Base-by-base conservation (phyloP, 2,797 vertebrate genomes). In the Semotilus atromaculatus region DNA sequence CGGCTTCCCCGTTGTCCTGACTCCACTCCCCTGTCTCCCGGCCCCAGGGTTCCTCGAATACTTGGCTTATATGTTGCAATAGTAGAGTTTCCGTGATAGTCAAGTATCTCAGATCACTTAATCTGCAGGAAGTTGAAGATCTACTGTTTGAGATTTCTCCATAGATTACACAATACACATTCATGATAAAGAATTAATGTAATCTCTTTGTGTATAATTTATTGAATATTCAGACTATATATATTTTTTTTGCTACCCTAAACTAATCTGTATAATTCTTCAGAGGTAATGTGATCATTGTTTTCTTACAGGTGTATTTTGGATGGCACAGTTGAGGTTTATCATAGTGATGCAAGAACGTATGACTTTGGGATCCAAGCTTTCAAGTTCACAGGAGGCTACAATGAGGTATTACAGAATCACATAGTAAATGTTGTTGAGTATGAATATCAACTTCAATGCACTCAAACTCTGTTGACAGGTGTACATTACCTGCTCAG, bases 401-500 rank as follows among this genome's bases (percentile, higher is more conserved):
- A 72, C 78, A 89, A 94, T 16, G 89, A 95, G 93, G 95, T 95
- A 89, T 85, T 7, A 19, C 5, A 62, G 38, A 82, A 45, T 45
- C 21, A 62, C 4, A 43, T 19, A 10, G 3, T 29, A 18, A 31
- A 62, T 62, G 14, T 9, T 31, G 26, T 3, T 58, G 26, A 82
- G 53, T 10, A 60, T 48, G 34, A 81, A 29, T 2, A 45, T 82
- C 31, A 21, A 64, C 38, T 34, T 53, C n/a, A 48, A 58, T 19
- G 26, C 16, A 60, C n/a, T 53, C 40, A 43, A 43, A 43, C 11
- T 43, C 40, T 43, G 40, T 11, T 43, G 40, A 3, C 91, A 95
- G 94, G 92, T 95, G 5, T 95, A 91, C 90, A 91, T 95, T 86
- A 94, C 90, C 16, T 96, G 95, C 90, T 91, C 92, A 0, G 93